Conservation (phyloP, 1,140 invertebrate genomes). For the Streblospio benedicti region DNA sequence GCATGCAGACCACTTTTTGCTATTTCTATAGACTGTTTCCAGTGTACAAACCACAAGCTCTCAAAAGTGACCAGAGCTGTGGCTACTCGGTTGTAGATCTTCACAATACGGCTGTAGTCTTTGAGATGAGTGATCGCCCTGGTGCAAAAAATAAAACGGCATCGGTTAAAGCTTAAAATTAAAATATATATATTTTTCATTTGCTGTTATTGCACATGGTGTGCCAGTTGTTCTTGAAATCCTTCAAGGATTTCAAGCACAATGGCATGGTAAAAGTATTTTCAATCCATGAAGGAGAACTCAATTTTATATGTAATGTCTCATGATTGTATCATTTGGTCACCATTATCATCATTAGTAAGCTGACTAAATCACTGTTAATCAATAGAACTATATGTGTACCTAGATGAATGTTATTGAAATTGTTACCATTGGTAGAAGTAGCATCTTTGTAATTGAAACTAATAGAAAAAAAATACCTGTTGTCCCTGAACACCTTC, state of each 20-base stretch:
- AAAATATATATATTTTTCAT: background rate
- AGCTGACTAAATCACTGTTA: too few species aligned
- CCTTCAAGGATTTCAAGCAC: too few species aligned
- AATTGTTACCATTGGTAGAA: slow-evolving; percentile 4
- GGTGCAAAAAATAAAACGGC: slow-evolving; percentile 36
- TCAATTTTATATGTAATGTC: too few species aligned
- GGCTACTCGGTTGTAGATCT: slow-evolving; percentile 41
- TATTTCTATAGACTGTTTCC: slow-evolving; percentile 42
- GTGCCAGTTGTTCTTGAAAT: too few species aligned
- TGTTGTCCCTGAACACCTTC: slow-evolving; percentile 50
- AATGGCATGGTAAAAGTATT: too few species aligned
- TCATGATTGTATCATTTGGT: too few species aligned
- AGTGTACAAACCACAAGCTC: slow-evolving; percentile 41
- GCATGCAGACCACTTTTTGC: slow-evolving; percentile 37
- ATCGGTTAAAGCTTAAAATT: background rate
- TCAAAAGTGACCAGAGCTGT: slow-evolving; percentile 45
- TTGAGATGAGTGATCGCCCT: slow-evolving; percentile 33
- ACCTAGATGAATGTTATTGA: too few species aligned
- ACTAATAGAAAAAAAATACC: too few species aligned
- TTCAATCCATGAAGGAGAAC: too few species aligned
- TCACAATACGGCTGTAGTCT: slow-evolving; percentile 38
- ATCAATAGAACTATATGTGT: too few species aligned
- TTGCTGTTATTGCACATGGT: too few species aligned
- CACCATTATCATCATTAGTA: too few species aligned
- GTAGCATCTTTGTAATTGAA: slow-evolving; percentile 14